Evolutionary conservation across 2,113 vertebrate genomes (phyloP).

Genomic region (Himantopus leucocephalus): DNA sequence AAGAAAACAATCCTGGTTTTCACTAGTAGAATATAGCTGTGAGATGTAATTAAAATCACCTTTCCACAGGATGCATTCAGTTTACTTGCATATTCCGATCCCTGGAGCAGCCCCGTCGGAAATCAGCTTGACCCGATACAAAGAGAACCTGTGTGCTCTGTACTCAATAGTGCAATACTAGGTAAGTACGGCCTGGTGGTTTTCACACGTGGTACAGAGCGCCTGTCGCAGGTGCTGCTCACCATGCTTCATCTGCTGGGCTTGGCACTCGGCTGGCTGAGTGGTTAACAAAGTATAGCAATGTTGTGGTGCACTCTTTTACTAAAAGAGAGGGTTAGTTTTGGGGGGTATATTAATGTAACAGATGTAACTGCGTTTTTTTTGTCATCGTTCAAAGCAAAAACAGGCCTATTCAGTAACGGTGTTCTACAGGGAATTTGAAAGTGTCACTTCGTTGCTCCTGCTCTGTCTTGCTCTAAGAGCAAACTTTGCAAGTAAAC

Average conservation of each 20-base stretch:
- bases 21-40: background rate
- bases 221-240: too few relatives aligned
- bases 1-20: background rate
- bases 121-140: constrained; percentile 97
- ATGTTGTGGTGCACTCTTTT: accelerated
- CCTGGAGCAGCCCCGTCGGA: constrained; percentile 97
- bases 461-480: background rate
- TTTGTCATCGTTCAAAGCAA: background rate
- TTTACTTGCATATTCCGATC: constrained; percentile 96
- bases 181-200: constrained; percentile 74
- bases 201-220: background rate
- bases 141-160: constrained; percentile 97
- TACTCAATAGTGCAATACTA: constrained; percentile 99
- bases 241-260: accelerated
- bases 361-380: accelerated
- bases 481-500: background rate
- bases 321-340: background rate
- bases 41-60: background rate
- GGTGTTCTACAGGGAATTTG: accelerated
- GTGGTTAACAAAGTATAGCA: accelerated
- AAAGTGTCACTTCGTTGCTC: background rate
- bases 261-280: background rate
- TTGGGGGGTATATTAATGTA: accelerated
- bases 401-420: accelerated
- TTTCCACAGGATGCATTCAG: constrained; percentile 92